Base-by-base conservation (phyloP, 2,888 invertebrate species). In the Heliconius ismenius region DNA sequence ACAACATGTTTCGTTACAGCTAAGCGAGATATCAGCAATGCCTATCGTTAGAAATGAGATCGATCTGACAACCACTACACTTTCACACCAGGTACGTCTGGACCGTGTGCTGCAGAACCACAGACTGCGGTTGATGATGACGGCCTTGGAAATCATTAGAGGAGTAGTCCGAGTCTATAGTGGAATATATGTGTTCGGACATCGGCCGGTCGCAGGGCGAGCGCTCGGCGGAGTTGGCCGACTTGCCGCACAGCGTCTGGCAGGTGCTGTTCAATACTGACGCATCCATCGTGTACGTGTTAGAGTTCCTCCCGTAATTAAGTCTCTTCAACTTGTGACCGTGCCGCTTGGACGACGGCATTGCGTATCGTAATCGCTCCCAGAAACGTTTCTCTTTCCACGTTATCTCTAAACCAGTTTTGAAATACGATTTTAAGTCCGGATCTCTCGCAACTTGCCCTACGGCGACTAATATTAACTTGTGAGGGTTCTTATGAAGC, bases 361-460 rank as follows among this genome's bases (percentile, higher is more conserved):
- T 97, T 79, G 98, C 97, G 89, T 98, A 98, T 83, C 97, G 96
- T 85, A 99, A 95, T 88, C 98, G 96, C 90, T 98, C 98, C 98
- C 98, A 98, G 94, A 99, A 99, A 85, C 98, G 95, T 88, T 97
- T 97, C 92, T 98, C 98, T 87, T 97, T 97, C 96, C 97, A 98
- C 84, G 97, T 95, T 85, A 98, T 96, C 83, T 97, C 95, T 81
- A 98, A 97, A 89, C 97, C 97, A 81, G 97, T 97, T 91, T 98
- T 97, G 81, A 99, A 95, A 89, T 98, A 98, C 78, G 98, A 97
- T 88, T 98, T 96, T 81, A 98, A 95, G 87, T 98, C 98, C 75
- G 97, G 96, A 88, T 98, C 98, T 82, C 97, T 95, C 86, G 98
- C 97, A 76, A 97, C 96, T 79, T 96, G 96, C 80, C 97, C 96